Percentiles rank a stretch among this genome's conserved stretches.
These are phyloP conservation scores for Nematopogon swammerdamellus DNA, from an alignment of 2,888 invertebrate species.

Conservation along the genomic window DNA sequence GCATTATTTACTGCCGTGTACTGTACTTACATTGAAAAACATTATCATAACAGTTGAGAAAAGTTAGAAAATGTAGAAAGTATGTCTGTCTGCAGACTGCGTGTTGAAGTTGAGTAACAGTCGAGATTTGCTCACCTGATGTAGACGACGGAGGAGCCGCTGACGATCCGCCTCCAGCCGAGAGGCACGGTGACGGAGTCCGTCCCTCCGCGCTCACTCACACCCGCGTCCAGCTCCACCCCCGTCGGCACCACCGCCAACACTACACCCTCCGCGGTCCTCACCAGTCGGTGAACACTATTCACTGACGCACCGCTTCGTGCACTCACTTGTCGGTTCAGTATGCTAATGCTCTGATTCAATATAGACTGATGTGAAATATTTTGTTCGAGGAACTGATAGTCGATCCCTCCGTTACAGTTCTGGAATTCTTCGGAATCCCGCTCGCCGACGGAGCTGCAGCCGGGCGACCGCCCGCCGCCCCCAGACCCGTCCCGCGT, in stretches of 20 bases:
- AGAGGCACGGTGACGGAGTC: conserved; percentile 33
- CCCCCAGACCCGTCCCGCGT: background rate
- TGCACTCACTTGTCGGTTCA: conserved; percentile 48
- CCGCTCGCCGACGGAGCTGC: background rate
- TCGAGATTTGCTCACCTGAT: conserved; percentile 32
- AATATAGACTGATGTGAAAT: conserved; percentile 50
- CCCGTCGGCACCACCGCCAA: conserved; percentile 40
- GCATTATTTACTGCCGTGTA: too few relatives aligned
- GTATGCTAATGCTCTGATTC: conserved; percentile 51
- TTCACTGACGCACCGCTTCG: conserved; percentile 36
- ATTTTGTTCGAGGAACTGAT: conserved; percentile 53
- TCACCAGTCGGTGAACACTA: conserved; percentile 30
- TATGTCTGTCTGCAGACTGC: too few relatives aligned
- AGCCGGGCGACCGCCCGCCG: background rate
- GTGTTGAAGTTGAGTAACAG: too few relatives aligned
- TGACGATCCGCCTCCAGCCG: conserved; percentile 49
- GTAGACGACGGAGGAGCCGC: conserved; percentile 39
- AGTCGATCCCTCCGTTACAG: conserved; percentile 35
- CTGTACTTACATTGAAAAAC: too few relatives aligned
- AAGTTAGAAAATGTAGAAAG: too few relatives aligned
- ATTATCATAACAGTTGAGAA: too few relatives aligned
- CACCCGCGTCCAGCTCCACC: conserved; percentile 22
- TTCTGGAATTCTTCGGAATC: conserved; percentile 6
- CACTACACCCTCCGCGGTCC: conserved; percentile 46
- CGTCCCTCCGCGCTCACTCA: conserved; percentile 11